phyloP scores from a whole-genome alignment of 2,113 vertebrate species.

The Accipiter cooperii region DNA sequence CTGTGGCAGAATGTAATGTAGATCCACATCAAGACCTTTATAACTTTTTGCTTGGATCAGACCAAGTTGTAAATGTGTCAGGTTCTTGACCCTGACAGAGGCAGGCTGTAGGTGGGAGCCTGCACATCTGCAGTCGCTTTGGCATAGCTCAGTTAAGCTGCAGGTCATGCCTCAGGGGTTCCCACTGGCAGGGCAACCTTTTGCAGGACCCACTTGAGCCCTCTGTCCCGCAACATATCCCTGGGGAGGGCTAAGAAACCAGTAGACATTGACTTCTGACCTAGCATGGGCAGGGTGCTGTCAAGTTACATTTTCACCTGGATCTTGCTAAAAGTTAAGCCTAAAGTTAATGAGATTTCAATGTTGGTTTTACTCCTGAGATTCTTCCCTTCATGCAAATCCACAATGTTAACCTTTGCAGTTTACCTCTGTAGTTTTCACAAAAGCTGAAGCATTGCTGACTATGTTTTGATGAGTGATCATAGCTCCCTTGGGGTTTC shows the following conservation, averaged over 20 bases:
- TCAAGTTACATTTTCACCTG: not conserved
- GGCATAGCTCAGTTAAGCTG: too few species aligned
- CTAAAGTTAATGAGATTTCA: not conserved
- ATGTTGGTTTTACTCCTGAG: not conserved
- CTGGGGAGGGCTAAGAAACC: not conserved
- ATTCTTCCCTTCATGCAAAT: not conserved
- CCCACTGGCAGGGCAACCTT: too few species aligned
- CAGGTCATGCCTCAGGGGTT: too few species aligned
- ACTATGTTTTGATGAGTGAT: constrained; percentile 89
- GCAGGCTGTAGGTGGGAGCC: too few species aligned
- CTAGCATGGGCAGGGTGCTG: not conserved
- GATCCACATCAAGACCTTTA: not conserved
- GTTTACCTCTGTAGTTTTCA: constrained; percentile 89
- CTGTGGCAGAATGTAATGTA: not conserved
- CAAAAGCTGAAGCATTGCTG: constrained; percentile 86
- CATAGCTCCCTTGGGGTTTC: constrained; percentile 93
- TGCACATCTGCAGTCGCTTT: too few species aligned
- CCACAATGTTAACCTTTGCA: not conserved
- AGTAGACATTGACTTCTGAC: not conserved
- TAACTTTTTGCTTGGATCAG: not conserved
- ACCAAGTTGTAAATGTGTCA: not conserved
- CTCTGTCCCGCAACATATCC: too few species aligned
- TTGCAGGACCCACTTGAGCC: too few species aligned
- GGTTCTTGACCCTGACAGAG: not conserved
- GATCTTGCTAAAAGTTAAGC: not conserved